Evolutionary conservation across 2,113 vertebrate species (phyloP), one percentile per base, ranked within the genome.

Genomic region (Xenopus laevis): DNA sequence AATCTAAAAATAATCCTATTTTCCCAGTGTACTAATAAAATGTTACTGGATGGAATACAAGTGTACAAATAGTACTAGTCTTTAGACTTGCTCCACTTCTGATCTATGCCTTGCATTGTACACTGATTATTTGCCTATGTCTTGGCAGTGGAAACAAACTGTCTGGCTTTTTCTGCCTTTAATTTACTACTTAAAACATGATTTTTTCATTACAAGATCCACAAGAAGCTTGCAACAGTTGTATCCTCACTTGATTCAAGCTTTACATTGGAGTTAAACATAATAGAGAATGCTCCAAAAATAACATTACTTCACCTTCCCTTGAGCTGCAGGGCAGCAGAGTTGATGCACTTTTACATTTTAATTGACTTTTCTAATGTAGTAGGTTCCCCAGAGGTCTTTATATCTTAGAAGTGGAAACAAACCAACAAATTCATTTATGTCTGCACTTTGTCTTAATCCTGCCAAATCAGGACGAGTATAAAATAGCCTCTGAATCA

Each of bases 401-500:
- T 78, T 3, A 0, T 82, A 84, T 86, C 80, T 85, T 77, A 73
- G 27, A 65, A 79, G 53, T 67, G 59, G 79, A 77, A 88, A 79
- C 79, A 78, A 84, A 85, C 61, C 78, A 80, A 66, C 76, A 74
- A 86, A 79, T 84, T 82, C 81, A 72, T 74, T 83, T 80, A 84
- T 73, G 72, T 83, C 79, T 85, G 65, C 74, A 76, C 30, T 78
- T 80, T 87, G 78, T 78, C 80, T 71, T 80, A 80, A 83, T 85
- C 79, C 81, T 82, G 78, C 86, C 85, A 84, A 83, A 80, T 80
- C 65, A 79, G 78, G 85, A 87, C 88, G 79, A 89, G 81, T 89
- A 89, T 89, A 88, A 91, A 91, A 88, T 92, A 88, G 81, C 71
- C 30, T 33, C 81, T 86, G 83, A 83, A 78, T 79, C 77, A 72